phyloP scores from a whole-genome alignment of 2,113 vertebrate genomes.

The Serilophus lunatus region DNA sequence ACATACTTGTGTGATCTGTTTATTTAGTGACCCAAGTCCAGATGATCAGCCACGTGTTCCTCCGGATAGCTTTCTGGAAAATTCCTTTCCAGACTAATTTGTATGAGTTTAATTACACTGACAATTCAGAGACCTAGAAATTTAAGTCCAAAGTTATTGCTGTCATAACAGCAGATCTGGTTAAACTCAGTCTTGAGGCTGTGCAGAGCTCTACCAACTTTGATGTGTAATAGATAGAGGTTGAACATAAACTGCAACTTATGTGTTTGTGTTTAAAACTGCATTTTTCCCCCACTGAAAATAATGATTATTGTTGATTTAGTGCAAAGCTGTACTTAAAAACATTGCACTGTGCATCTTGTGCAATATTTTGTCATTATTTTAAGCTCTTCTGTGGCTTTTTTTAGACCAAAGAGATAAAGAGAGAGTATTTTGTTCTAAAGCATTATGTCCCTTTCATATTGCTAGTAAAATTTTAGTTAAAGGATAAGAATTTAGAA shows the following conservation, averaged over 20 bases:
- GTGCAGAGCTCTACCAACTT: not conserved
- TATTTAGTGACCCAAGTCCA: not conserved
- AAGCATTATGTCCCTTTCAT: constrained; percentile 54
- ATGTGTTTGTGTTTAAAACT: not conserved
- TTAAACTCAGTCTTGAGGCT: not conserved
- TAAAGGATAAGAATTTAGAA: constrained; percentile 17
- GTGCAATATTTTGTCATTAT: constrained; percentile 16
- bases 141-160: not conserved
- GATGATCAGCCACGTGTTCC: not conserved
- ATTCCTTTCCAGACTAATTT: not conserved
- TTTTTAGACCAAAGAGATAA: constrained; percentile 53
- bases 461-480: constrained; percentile 49
- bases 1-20: not conserved
- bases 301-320: not conserved
- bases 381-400: constrained; percentile 46
- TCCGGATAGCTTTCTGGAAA: not conserved
- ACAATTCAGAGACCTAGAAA: not conserved
- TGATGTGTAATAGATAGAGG: not conserved
- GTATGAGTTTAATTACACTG: constrained; percentile 2
- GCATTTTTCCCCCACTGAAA: not conserved
- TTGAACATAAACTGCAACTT: not conserved
- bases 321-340: constrained; percentile 15
- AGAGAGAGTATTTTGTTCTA: constrained; percentile 50
- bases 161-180: not conserved
- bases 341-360: constrained; percentile 15